Evolutionary conservation across 2,888 invertebrate species (phyloP).

Genomic region (Dugesia japonica): DNA sequence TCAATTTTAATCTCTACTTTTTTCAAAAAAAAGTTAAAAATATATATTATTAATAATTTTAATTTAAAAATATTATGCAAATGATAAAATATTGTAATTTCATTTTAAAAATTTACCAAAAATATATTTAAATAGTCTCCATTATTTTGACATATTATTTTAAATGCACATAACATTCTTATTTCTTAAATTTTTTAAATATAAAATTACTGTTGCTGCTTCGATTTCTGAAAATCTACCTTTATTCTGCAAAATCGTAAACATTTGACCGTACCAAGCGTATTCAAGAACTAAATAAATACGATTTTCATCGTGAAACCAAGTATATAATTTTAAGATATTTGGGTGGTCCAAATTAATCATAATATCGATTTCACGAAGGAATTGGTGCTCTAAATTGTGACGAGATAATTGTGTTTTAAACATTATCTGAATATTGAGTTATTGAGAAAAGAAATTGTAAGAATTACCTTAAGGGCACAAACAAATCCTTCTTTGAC

Average conservation of each 20-base stretch:
- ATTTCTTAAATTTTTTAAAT: too few species aligned
- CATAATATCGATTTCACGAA: slow-evolving; percentile 86
- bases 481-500: slow-evolving; percentile 61
- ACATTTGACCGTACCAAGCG: slow-evolving; percentile 43
- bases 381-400: slow-evolving; percentile 71
- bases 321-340: slow-evolving; percentile 42
- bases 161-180: too few species aligned
- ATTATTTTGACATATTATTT: too few species aligned
- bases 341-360: slow-evolving; percentile 55
- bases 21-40: too few species aligned
- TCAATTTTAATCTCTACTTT: too few species aligned
- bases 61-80: too few species aligned
- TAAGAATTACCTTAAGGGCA: slow-evolving; percentile 44
- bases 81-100: too few species aligned
- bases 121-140: too few species aligned
- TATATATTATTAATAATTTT: too few species aligned
- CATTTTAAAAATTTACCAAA: too few species aligned
- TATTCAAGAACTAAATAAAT: slow-evolving; percentile 45
- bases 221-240: slow-evolving; percentile 40
- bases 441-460: background rate
- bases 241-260: slow-evolving; percentile 39
- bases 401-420: slow-evolving; percentile 67
- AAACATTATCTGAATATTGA: slow-evolving; percentile 33
- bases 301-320: slow-evolving; percentile 43
- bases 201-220: slow-evolving; percentile 40